Evolutionary conservation across 2,888 invertebrate species (phyloP), one percentile per base, ranked within the genome.

Genomic region (Andrena marginata): DNA sequence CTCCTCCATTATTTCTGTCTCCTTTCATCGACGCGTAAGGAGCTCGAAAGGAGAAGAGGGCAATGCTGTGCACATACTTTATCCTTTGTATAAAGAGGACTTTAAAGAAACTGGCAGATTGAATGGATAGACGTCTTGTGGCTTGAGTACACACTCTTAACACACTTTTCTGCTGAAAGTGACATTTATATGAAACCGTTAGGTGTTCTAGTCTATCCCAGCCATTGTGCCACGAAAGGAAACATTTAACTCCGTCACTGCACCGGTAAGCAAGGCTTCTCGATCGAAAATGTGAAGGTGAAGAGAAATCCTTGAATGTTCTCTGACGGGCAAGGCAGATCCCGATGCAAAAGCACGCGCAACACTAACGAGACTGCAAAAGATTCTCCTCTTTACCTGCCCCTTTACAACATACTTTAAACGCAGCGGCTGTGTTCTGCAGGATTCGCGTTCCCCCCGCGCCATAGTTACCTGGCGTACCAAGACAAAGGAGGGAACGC

Each of bases 1-100:
- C 69, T 65, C 69, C 56, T 42, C 51, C 69, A 60, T 77, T 80
- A 70, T 70, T 65, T 65, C 56, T 60, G 16, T 70, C 69, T 51
- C 31, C 31, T 70, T 77, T 70, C 64, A 65, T 77, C 59, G 59
- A 64, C 10, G 68, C 54, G 23, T 33, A 59, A 31, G 26, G 33
- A 49, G 35, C 29, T 49, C 29, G 23, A 51, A 59, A 63, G 26
- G 49, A 13, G 16, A 3, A 1, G 33, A 8, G n/a, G 49, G 31
- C 79, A 69, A 69, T 65, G 23, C 35, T 64, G 42, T 42, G 42
- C 42, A 20, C 10, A 13, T 16, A 54, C 42, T 23, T 60, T 10
- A n/a, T 48, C 56, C 56, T 64, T 26, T 42, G 23, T 23, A 23
- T 13, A 23, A 63, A 35, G 10, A 13, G n/a, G 2, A 8, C 33